Base-by-base conservation (phyloP, 2,797 vertebrate species). In the Petrocephalus sullivani region DNA sequence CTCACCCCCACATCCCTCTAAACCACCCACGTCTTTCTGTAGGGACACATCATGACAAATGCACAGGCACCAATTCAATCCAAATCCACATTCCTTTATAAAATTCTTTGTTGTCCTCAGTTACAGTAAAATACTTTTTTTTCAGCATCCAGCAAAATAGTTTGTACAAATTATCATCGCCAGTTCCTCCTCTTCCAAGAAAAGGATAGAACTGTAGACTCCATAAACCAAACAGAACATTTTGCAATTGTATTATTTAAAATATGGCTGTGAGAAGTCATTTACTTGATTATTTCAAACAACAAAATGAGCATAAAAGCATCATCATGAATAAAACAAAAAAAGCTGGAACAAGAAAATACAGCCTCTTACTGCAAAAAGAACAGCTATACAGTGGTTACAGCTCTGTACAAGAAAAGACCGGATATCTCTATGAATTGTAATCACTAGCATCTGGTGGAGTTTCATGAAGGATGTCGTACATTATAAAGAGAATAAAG, bases 81-180 rank as follows among this genome's bases (percentile, higher is more conserved):
- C 87, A 89, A 89, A 90, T 87, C 89, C 89, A 91, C 83, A 87
- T 85, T 88, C 87, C 78, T 90, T 91, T 89, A 90, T 90, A 89
- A 91, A 90, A 91, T 88, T 41, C 86, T 90, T 85, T 91, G 88
- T 88, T 85, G 57, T 89, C 88, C 57, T 88, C 87, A 87, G 58
- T 88, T 90, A 87, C 90, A 90, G 83, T 87, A 83, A 88, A 90
- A 90, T 90, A 91, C 86, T 87, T 90, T 88, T 85, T 89, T 89
- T 87, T 88, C 85, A 88, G 89, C 86, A 75, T 90, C 88, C 89
- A 88, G 54, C 75, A 91, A 91, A 91, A 86, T 91, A 91, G 19
- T 90, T 87, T 90, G 87, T 91, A 91, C 88, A 90, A 91, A 90
- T 87, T 89, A 58, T 89, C 84, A 51, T 90, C 56, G 67, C 88